Evolutionary conservation across 2,113 vertebrate genomes (phyloP).

Genomic region (Choloepus hoffmanni): DNA sequence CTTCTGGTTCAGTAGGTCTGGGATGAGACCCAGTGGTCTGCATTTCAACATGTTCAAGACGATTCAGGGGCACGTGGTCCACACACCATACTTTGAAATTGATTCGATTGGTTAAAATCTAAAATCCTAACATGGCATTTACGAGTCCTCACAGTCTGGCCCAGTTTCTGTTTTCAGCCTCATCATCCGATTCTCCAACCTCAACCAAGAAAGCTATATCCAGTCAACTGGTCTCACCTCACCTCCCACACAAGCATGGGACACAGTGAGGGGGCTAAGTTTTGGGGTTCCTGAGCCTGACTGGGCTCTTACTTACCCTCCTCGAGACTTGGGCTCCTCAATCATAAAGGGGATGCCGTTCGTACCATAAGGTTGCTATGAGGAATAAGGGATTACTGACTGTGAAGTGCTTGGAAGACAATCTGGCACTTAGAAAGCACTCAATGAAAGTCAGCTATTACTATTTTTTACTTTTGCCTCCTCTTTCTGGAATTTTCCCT

Average conservation of each 20-base stretch:
- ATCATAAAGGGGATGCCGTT: neutral
- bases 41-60: neutral
- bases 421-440: neutral
- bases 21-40: neutral
- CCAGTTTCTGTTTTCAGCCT: neutral
- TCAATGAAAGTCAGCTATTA: neutral
- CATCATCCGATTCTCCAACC: neutral
- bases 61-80: neutral
- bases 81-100: neutral
- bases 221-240: neutral
- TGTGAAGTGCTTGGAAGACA: neutral
- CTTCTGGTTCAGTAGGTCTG: neutral
- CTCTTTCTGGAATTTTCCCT: conserved; percentile 11
- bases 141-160: conserved; percentile 4
- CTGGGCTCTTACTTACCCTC: neutral
- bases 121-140: neutral
- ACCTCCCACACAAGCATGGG: neutral
- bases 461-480: neutral
- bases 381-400: conserved; percentile 1
- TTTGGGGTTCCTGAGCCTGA: neutral
- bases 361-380: neutral
- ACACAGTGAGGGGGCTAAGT: neutral
- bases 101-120: neutral
- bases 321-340: neutral
- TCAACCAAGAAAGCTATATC: neutral